Evolutionary conservation across 2,888 invertebrate species (phyloP).

Genomic region (Stenchaetothrips biformis): DNA sequence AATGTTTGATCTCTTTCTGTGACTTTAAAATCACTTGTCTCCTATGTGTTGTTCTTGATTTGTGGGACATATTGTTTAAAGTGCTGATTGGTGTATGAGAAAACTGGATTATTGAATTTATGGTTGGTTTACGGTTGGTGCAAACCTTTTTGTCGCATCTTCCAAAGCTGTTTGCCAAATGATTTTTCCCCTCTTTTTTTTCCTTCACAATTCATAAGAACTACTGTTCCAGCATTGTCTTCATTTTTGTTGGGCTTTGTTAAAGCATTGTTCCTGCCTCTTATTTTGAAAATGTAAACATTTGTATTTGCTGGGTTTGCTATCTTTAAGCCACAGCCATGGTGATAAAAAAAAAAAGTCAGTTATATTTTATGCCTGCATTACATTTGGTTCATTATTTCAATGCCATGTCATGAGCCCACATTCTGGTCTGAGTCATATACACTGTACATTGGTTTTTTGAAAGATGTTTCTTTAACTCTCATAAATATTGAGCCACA

Average conservation of each 20-base stretch:
- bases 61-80: too few relatives aligned
- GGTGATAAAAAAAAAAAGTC: conserved; percentile 19
- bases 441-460: too few relatives aligned
- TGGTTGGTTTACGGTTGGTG: neutral
- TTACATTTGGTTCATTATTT: too few relatives aligned
- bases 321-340: neutral
- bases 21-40: too few relatives aligned
- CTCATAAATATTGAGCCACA: too few relatives aligned
- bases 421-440: too few relatives aligned
- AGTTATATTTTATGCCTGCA: neutral
- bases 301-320: neutral
- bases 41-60: too few relatives aligned
- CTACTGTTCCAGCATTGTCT: neutral
- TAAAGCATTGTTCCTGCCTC: neutral
- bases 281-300: neutral
- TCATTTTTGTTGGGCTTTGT: neutral
- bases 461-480: too few relatives aligned
- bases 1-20: too few relatives aligned
- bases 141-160: neutral
- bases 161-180: conserved; percentile 15
- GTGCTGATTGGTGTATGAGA: too few relatives aligned
- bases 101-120: neutral
- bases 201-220: neutral
- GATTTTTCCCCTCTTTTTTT: neutral
- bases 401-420: too few relatives aligned